Evolutionary conservation across 2,113 vertebrate genomes (phyloP), one percentile per base, ranked within the genome.

Genomic region (Misgurnus mizolepis): DNA sequence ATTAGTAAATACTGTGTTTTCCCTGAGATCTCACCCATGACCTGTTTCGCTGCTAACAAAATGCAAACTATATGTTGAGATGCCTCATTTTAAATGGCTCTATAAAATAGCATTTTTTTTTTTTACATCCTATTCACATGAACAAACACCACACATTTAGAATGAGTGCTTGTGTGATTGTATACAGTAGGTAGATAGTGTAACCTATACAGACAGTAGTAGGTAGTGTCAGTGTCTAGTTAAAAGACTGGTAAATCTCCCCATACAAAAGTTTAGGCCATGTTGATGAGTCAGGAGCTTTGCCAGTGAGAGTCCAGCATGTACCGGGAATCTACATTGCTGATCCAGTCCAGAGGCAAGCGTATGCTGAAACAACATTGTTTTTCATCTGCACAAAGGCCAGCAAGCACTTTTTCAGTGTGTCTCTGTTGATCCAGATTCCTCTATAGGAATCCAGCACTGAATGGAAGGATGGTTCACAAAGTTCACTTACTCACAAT

Each of bases 261-360:
- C 58, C 64, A 88, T 89, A 92, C 89, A 91, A 88, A 79, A 84
- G 76, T 55, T 43, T 70, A 78, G 68, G 49, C 76, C 72, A 41
- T 73, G 87, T 72, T 92, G 91, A 90, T 91, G 89, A 91, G 72
- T 89, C 89, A 82, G 85, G 72, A 78, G 85, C 86, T 92, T 89
- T 90, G 64, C 71, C 80, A 50, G 81, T 80, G 65, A 83, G 81
- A 83, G 84, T 56, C 70, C 6, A 68, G 85, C 82, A 81, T 80
- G 61, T 84, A 85, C 85, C 88, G 86, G 81, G 83, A 81, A 18
- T 70, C 82, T 71, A 78, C 87, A 89, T 77, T 92, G 91, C 92
- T 91, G 90, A 92, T 72, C 80, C 43, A 40, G 67, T 17, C 50
- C 43, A 64, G 45, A 71, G 34, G 43, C n/a, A 81, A 39, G 65